phyloP scores from a whole-genome alignment of 2,113 vertebrate species.

The Phalacrocorax pelagicus region DNA sequence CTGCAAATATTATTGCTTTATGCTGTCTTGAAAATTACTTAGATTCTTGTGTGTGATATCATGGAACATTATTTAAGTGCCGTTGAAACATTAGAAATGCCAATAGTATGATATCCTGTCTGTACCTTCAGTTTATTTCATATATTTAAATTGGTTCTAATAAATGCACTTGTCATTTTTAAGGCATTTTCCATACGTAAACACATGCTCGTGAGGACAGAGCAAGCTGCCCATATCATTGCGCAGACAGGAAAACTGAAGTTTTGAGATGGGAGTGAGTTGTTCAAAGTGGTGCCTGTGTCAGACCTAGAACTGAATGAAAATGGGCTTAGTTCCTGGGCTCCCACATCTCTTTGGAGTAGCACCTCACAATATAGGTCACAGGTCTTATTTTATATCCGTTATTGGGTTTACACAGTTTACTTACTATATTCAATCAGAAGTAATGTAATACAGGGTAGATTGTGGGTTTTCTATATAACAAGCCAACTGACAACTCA shows the following conservation, averaged over 20 bases:
- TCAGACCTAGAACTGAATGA: background rate
- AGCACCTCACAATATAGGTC: background rate
- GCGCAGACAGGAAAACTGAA: background rate
- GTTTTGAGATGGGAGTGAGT: background rate
- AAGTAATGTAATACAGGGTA: background rate
- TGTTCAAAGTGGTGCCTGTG: background rate
- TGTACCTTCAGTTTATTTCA: background rate
- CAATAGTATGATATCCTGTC: background rate
- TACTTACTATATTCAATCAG: background rate
- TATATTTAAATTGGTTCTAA: background rate
- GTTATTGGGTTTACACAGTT: background rate
- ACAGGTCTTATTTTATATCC: background rate
- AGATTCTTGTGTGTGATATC: background rate
- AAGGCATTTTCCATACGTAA: background rate
- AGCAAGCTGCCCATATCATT: background rate
- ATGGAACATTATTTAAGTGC: background rate
- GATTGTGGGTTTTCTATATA: background rate
- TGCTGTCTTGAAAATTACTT: background rate
- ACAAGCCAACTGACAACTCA: fast-evolving
- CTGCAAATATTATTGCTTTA: background rate
- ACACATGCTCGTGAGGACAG: fast-evolving
- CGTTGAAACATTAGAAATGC: background rate
- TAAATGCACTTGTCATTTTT: background rate
- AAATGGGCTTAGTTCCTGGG: background rate
- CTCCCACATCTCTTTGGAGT: background rate